These are phyloP conservation scores for Carassius gibelio DNA, from an alignment of 2,113 vertebrate species.

Conservation along the genomic window DNA sequence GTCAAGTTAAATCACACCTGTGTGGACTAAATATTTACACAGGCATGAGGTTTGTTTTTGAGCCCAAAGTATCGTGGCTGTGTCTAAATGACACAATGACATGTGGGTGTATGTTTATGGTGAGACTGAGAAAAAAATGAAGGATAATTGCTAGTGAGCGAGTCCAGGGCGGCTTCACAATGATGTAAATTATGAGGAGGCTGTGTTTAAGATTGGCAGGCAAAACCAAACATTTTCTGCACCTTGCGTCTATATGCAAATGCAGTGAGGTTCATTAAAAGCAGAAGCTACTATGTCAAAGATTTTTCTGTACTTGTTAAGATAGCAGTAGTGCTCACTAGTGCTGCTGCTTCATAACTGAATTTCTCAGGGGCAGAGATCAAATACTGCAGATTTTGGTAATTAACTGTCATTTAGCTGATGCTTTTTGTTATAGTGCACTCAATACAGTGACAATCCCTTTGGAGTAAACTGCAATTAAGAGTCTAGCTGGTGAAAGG, in stretches of 20 bases:
- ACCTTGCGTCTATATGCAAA: conserved; percentile 29
- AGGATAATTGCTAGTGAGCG: conserved; percentile 47
- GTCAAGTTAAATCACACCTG: conserved; percentile 59
- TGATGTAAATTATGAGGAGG: conserved; percentile 33
- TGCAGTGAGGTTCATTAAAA: conserved; percentile 8
- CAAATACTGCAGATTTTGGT: conserved; percentile 39
- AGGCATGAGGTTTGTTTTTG: conserved; percentile 29
- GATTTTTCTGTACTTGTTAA: background rate
- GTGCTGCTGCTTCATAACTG: conserved; percentile 21
- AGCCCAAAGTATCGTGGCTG: conserved; percentile 10
- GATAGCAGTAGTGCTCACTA: background rate
- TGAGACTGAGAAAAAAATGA: background rate
- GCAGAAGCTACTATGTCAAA: background rate
- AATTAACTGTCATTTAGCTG: conserved; percentile 36
- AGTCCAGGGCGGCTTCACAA: conserved; percentile 19
- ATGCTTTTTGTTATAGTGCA: conserved; percentile 9
- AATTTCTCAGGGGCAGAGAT: conserved; percentile 41
- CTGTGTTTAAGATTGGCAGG: conserved; percentile 29
- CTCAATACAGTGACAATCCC: background rate
- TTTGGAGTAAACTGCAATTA: background rate
- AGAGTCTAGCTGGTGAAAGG: conserved; percentile 18
- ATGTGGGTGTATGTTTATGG: conserved; percentile 42
- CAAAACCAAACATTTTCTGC: background rate
- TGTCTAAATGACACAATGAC: background rate
- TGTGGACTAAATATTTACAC: conserved; percentile 56